Conservation (phyloP, 2,888 invertebrate genomes). For the Cephus spinipes region DNA sequence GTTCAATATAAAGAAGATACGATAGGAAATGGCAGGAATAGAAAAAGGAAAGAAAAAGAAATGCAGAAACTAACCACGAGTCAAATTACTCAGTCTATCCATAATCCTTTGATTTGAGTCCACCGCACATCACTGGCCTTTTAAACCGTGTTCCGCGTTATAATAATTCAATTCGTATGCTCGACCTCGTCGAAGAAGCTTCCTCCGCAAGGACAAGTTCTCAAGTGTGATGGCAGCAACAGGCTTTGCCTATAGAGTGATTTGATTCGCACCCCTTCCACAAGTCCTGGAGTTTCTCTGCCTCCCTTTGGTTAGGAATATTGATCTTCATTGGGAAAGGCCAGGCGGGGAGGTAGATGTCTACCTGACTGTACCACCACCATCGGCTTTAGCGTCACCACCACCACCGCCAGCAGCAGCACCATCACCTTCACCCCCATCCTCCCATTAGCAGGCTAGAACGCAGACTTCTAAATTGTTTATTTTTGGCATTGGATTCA, state of each 20-base stretch:
- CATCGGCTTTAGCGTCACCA: background rate
- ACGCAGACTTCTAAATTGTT: conserved; percentile 47
- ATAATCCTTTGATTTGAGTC: conserved; percentile 55
- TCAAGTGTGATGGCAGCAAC: conserved; percentile 57
- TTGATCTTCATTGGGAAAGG: conserved; percentile 56
- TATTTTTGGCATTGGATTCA: conserved; percentile 54
- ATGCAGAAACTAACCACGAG: conserved; percentile 51
- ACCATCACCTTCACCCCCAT: conserved; percentile 6
- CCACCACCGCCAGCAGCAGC: background rate
- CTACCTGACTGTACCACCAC: background rate
- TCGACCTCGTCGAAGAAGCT: background rate
- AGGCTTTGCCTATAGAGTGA: conserved; percentile 61
- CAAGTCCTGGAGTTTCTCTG: conserved; percentile 32
- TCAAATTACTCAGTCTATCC: conserved; percentile 58
- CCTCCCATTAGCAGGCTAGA: conserved; percentile 31
- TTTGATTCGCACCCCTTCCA: conserved; percentile 51
- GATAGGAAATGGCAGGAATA: background rate
- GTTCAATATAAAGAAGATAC: background rate
- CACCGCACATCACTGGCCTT: conserved; percentile 58
- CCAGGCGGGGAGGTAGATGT: conserved; percentile 41
- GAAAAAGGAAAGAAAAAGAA: background rate
- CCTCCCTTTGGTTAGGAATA: conserved; percentile 57
- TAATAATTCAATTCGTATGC: background rate
- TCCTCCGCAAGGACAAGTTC: conserved; percentile 33
- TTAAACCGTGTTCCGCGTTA: background rate